Base-by-base conservation (phyloP, 1,140 invertebrate species). In the Hyposmocoma kahamanoa region DNA sequence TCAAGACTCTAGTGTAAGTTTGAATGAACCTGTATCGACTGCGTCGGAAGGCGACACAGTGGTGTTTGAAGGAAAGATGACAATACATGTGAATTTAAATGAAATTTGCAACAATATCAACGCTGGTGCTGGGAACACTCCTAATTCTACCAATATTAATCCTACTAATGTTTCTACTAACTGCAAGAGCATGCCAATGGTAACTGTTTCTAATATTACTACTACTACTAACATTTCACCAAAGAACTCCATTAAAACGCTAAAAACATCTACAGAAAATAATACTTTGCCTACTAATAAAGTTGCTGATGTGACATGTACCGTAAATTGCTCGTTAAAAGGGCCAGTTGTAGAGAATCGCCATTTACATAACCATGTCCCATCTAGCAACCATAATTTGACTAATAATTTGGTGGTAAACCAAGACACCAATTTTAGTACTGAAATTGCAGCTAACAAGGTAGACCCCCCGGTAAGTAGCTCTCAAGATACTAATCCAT, bases 141-240 rank as follows among this genome's bases (percentile, higher is more conserved):
- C 60, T 69, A 70, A 71, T 53, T 60, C 56, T 81, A 82, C 69
- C 44, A 60, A 71, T 56, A 59, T 45, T 67, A 67, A 42, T 53
- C 55, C 62, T 54, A 70, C 53, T 62, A 70, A 72, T 43, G 51
- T 39, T 22, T 34, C 67, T 56, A 62, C 77, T 84, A 82, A 81
- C 67, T 69, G 66, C 75, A 83, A 79, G 62, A 77, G 79, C 82
- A 86, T 84, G 82, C 78, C 86, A 62, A 81, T 84, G 84, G 84
- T 87, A 86, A 87, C 78, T 81, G 86, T 87, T 59, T 87, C 86
- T 83, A 84, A 87, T 76, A 87, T 87, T 62, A 84, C 74, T 59
- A 84, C 80, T 56, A 84, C 78, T 67, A 82, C 82, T 85, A 85
- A 85, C 67, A 81, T 84, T 56, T 84, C 86, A 67, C 74, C 75